Conservation (phyloP, 2,888 invertebrate species). For the Chrysodeixis includens region DNA sequence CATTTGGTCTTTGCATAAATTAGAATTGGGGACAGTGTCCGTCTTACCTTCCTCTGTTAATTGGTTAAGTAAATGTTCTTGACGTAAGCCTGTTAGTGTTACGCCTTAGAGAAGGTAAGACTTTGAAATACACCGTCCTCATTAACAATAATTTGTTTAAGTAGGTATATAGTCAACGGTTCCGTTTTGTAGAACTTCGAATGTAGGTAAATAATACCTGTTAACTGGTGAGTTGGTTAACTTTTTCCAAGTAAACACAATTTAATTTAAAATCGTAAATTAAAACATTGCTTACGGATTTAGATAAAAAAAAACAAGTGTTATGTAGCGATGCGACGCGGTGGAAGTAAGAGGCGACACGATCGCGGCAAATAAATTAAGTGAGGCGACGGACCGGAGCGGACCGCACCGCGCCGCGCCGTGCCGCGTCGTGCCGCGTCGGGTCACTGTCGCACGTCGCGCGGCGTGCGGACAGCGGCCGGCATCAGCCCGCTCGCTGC, state of each 20-base stretch:
- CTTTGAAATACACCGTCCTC: background rate
- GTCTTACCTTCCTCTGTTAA: constrained; percentile 48
- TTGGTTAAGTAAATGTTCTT: constrained; percentile 32
- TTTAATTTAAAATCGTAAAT: constrained; percentile 28
- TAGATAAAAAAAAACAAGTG: constrained; percentile 28
- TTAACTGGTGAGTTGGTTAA: no score
- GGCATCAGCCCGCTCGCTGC: background rate
- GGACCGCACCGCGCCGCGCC: constrained; percentile 1
- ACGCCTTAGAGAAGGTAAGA: constrained; percentile 20
- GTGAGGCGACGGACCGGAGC: constrained; percentile 22
- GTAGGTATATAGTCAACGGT: no score
- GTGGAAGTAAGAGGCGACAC: constrained; percentile 40
- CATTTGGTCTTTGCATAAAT: constrained; percentile 60
- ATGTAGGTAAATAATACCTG: background rate
- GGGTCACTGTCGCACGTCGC: no score
- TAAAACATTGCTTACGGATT: constrained; percentile 38
- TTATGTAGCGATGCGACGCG: constrained; percentile 27
- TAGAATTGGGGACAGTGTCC: constrained; percentile 54
- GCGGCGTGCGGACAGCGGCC: constrained; percentile 11
- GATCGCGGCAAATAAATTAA: constrained; percentile 54
- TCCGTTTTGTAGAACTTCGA: background rate
- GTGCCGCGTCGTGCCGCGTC: constrained; percentile 18
- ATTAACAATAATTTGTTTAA: background rate
- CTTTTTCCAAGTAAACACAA: no score
- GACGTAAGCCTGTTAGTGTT: constrained; percentile 35